Conservation (phyloP, 2,888 invertebrate species). For the Hemistola chrysoprasaria region DNA sequence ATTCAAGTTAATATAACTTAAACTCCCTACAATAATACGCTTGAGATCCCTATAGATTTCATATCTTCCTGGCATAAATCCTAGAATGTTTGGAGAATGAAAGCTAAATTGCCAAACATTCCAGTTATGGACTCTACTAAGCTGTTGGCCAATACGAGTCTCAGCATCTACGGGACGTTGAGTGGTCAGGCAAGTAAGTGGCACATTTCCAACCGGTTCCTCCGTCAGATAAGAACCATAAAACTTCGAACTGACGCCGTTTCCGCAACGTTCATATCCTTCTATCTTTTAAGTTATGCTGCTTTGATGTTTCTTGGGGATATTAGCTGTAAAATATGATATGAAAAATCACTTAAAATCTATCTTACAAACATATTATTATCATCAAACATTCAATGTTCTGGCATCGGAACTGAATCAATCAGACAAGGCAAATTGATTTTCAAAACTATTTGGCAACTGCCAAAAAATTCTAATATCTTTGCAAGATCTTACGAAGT, state of each 20-base stretch:
- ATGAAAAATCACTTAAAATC: too few species aligned
- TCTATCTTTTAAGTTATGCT: conserved; percentile 10
- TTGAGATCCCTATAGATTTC: too few species aligned
- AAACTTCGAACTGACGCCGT: conserved; percentile 23
- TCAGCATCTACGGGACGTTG: conserved; percentile 22
- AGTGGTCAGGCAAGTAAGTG: conserved; percentile 27
- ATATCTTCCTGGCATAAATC: too few species aligned
- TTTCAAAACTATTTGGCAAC: conserved; percentile 18
- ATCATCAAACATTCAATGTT: conserved; percentile 24
- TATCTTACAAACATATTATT: conserved; percentile 22
- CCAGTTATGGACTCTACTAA: conserved; percentile 9
- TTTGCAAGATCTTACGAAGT: conserved; percentile 20
- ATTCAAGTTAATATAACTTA: too few species aligned
- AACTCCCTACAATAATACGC: too few species aligned
- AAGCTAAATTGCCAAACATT: conserved; percentile 5
- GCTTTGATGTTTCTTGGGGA: not conserved
- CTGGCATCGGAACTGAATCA: conserved; percentile 15
- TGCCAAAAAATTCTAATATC: conserved; percentile 20
- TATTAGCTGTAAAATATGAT: not conserved
- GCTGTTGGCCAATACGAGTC: conserved; percentile 20
- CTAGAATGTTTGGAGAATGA: not conserved
- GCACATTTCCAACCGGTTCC: conserved; percentile 32
- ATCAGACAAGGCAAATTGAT: conserved; percentile 18
- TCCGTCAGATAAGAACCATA: conserved; percentile 25
- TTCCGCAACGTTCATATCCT: conserved; percentile 15